Evolutionary conservation across 2,888 invertebrate genomes (phyloP), one percentile per base, ranked within the genome.

Genomic region (Caenorhabditis angaria): DNA sequence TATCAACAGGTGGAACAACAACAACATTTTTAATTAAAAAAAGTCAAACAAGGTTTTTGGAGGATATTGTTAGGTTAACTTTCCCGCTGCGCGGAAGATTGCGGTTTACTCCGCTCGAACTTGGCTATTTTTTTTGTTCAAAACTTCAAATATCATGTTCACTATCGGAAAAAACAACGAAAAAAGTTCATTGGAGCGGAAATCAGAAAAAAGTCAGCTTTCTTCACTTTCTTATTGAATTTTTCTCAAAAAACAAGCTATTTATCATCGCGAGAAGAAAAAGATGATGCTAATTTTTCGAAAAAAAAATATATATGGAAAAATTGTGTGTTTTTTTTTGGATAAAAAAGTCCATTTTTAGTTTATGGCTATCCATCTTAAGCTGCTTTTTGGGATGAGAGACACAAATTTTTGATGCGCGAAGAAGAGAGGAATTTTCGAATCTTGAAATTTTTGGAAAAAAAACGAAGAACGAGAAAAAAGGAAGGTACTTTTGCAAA

Each of bases 291-390:
- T n/a, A n/a, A n/a, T n/a, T n/a, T 41, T 6, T 3, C 41, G 14
- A 18, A 41, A 41, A 41, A 41, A 3, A 41, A 41, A 41, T 18
- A 5, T 18, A 41, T 18, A 41, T 41, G 32, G 32, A 32, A 32
- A 32, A 32, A 8, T 32, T 41, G 10, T 18, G 41, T 18, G 18
- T 41, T 5, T 41, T 41, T 41, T 41, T 41, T 41, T 41, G 41
- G 8, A 41, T 41, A 10, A 41, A 41, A 41, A 41, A 41, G 41
- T 41, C 41, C 41, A 41, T 41, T 41, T 41, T 41, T 41, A 41
- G 41, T 41, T 41, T 41, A 41, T 41, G 41, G 41, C 41, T 41
- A 41, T 41, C 41, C 41, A 41, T 41, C 41, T 41, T 41, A 41
- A 41, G 14, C 41, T 41, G 10, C 14, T 41, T 41, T 41, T 41